A percentile compares a stretch with the other conserved stretches of the same genome.
These are phyloP conservation scores for Ceratina calcarata DNA, from an alignment of 1,140 invertebrate genomes.

Conservation along the genomic window DNA sequence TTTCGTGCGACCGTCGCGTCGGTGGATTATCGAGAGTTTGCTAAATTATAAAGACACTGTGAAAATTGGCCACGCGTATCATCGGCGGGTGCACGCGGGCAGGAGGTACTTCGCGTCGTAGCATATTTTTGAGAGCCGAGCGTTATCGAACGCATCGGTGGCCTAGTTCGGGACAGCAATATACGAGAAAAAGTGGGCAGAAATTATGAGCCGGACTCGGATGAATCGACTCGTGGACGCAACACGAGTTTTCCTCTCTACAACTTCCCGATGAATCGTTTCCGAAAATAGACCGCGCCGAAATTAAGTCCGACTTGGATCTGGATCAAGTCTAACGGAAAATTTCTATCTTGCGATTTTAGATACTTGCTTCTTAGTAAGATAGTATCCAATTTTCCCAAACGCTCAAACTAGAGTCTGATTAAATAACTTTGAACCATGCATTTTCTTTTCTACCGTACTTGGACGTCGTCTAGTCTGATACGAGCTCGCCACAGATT, in stretches of 20 bases:
- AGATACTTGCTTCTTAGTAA: too few relatives aligned
- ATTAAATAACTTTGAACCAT: too few relatives aligned
- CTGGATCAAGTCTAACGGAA: not conserved
- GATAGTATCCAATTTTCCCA: too few relatives aligned
- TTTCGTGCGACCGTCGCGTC: not conserved
- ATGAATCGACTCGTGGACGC: not conserved
- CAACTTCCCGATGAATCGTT: not conserved
- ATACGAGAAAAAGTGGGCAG: constrained; percentile 1
- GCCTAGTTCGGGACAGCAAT: constrained; percentile 22
- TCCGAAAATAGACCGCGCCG: too few relatives aligned
- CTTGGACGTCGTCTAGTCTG: too few relatives aligned
- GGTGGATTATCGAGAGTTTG: constrained; percentile 2
- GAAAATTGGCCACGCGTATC: constrained; percentile 4
- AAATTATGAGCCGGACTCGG: not conserved
- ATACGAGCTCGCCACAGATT: not conserved
- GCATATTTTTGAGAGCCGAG: constrained; percentile 12
- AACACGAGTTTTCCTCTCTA: not conserved
- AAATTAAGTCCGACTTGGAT: not conserved
- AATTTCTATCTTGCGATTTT: too few relatives aligned
- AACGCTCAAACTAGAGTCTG: too few relatives aligned
- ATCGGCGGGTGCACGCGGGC: not conserved
- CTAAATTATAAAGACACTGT: not conserved
- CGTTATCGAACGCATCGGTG: constrained; percentile 40
- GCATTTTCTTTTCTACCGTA: too few relatives aligned
- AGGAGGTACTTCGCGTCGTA: not conserved